These are phyloP conservation scores for Grammomys surdaster DNA, from an alignment of 2,113 vertebrate species.

Conservation along the genomic window DNA sequence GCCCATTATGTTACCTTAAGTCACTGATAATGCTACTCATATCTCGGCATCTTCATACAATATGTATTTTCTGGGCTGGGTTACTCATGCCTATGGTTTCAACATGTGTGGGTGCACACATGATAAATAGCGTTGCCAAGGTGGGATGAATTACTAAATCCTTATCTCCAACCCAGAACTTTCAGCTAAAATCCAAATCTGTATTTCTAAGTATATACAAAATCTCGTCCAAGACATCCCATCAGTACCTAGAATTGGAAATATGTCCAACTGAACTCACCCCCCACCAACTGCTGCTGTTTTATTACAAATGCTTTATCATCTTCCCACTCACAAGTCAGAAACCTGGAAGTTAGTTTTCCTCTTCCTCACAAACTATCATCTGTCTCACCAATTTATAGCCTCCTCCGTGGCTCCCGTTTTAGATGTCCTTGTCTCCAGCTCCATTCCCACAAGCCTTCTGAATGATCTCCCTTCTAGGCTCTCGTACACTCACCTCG, in stretches of 20 bases:
- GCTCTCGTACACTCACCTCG: neutral
- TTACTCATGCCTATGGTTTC: neutral
- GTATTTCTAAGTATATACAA: conserved; percentile 28
- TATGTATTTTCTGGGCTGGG: neutral
- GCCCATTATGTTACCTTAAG: neutral
- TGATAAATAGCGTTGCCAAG: neutral
- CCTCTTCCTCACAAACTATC: neutral
- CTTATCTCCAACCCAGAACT: conserved; percentile 26
- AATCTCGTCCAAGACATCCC: neutral
- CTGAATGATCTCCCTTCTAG: neutral
- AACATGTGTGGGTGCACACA: neutral
- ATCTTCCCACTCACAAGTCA: conserved; percentile 41
- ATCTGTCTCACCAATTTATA: neutral
- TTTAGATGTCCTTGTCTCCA: conserved; percentile 36
- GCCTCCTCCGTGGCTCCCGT: conserved; percentile 12
- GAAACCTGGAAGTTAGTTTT: conserved; percentile 62
- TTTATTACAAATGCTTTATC: conserved; percentile 45
- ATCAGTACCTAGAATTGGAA: conserved; percentile 11
- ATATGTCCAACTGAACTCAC: conserved; percentile 25
- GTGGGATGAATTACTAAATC: neutral
- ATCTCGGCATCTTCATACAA: neutral
- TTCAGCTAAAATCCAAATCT: conserved; percentile 16
- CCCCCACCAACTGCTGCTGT: neutral
- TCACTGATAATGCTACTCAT: neutral
- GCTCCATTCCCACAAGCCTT: neutral